Percentiles rank a stretch among this genome's conserved stretches.
phyloP scores from a whole-genome alignment of 2,113 vertebrate genomes.

The Acrocephalus kingi region DNA sequence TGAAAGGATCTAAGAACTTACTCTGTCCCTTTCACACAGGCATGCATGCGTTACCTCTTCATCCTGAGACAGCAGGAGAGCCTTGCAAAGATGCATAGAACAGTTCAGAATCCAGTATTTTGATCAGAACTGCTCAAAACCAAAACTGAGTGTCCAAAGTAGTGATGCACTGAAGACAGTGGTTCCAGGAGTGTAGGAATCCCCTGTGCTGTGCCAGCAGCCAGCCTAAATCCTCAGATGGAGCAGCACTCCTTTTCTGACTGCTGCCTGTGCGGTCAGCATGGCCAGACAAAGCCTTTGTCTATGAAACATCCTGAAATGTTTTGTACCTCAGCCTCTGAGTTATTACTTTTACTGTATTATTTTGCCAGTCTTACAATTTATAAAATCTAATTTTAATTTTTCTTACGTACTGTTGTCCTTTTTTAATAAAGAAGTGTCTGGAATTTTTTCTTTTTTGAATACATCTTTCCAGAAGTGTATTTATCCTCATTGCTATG shows the following conservation, averaged over 20 bases:
- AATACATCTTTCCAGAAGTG: not conserved
- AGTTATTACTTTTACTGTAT: not conserved
- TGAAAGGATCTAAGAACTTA: not conserved
- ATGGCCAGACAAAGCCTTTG: not conserved
- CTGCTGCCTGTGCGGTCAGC: not conserved
- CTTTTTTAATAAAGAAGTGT: not conserved
- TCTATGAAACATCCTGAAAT: not conserved
- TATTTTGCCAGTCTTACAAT: not conserved
- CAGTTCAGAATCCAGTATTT: not conserved
- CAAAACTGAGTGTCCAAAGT: not conserved
- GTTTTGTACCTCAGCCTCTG: not conserved
- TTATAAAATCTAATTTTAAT: not conserved
- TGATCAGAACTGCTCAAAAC: not conserved
- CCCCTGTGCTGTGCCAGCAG: not conserved
- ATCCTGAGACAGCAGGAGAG: not conserved
- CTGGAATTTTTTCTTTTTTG: not conserved
- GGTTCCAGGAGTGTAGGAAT: not conserved
- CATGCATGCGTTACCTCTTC: not conserved
- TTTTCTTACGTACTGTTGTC: not conserved
- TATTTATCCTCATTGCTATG: constrained; percentile 38
- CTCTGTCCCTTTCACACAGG: not conserved
- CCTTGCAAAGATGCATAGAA: not conserved
- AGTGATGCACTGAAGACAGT: not conserved
- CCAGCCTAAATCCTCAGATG: not conserved
- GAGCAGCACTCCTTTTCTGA: not conserved